phyloP scores from a whole-genome alignment of 2,888 invertebrate genomes.

The Leucania comma region DNA sequence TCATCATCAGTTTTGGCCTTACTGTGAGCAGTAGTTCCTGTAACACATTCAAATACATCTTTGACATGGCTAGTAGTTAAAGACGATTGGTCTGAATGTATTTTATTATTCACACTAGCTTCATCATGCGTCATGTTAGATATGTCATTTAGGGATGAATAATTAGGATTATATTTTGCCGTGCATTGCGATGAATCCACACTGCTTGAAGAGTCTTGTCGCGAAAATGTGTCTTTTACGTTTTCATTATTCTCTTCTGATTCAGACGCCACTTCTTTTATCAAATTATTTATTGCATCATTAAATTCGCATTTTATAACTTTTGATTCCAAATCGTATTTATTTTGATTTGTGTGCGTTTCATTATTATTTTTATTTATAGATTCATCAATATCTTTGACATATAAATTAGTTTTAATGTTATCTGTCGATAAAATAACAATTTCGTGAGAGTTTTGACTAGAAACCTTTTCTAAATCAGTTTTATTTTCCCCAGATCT shows the following conservation, averaged over 20 bases:
- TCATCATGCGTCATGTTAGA: constrained; percentile 90
- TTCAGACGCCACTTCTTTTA: constrained; percentile 85
- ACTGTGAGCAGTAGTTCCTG: constrained; percentile 73
- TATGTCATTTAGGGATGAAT: constrained; percentile 91
- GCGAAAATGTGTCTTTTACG: constrained; percentile 78
- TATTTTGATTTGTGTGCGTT: constrained; percentile 55
- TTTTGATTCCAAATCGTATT: constrained; percentile 84
- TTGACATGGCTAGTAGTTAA: constrained; percentile 79
- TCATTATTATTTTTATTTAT: constrained; percentile 37
- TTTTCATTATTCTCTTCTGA: constrained; percentile 77
- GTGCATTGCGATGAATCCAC: constrained; percentile 93
- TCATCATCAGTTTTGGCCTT: constrained; percentile 54
- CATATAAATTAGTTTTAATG: constrained; percentile 83
- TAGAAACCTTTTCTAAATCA: constrained; percentile 27
- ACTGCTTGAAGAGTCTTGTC: constrained; percentile 92
- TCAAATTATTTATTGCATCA: constrained; percentile 86
- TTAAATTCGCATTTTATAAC: constrained; percentile 87
- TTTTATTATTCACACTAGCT: constrained; percentile 67
- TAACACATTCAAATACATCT: constrained; percentile 85
- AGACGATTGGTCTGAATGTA: constrained; percentile 65
- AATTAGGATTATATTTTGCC: constrained; percentile 92
- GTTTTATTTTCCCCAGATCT: constrained; percentile 20
- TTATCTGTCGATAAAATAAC: constrained; percentile 83
- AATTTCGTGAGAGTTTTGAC: constrained; percentile 77
- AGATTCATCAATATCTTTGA: constrained; percentile 78